A percentile compares a stretch with the other conserved stretches of the same genome.
Evolutionary conservation across 2,888 invertebrate species (phyloP).

Genomic region (Drosophila incognita): DNA sequence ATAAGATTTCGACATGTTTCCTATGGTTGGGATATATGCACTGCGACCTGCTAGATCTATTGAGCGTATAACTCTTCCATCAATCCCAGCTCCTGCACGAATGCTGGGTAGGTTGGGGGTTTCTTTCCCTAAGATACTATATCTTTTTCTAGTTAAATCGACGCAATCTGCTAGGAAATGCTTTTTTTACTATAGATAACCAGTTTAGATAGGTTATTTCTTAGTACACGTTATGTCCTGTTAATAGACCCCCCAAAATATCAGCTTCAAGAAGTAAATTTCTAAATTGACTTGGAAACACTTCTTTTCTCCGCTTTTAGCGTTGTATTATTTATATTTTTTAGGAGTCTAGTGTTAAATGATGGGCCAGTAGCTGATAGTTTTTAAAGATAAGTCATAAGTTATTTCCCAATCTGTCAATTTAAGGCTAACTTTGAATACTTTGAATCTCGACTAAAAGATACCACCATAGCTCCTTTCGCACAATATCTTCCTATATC

Average conservation of each 20-base stretch:
- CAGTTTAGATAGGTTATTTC: background rate
- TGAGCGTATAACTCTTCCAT: background rate
- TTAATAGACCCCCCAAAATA: background rate
- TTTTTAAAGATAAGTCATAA: background rate
- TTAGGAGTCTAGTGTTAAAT: too few relatives aligned
- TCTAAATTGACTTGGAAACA: too few relatives aligned
- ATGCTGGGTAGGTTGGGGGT: background rate
- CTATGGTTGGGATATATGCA: background rate
- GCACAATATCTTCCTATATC: background rate
- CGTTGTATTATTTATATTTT: too few relatives aligned
- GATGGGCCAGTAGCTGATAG: too few relatives aligned
- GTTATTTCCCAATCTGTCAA: conserved; percentile 58
- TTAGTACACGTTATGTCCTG: background rate
- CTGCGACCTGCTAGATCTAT: background rate
- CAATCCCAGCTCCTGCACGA: background rate
- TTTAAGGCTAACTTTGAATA: background rate
- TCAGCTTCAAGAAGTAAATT: background rate
- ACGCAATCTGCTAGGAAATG: background rate
- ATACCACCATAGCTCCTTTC: background rate
- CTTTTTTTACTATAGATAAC: background rate
- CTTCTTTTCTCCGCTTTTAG: too few relatives aligned
- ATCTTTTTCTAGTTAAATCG: background rate
- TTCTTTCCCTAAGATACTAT: background rate
- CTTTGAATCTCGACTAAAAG: background rate
- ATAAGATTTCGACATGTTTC: background rate